Percentiles rank a stretch among this genome's conserved stretches.
These are phyloP conservation scores for Phrynocephalus versicolor DNA, from an alignment of 2,113 vertebrate species.

Conservation along the genomic window DNA sequence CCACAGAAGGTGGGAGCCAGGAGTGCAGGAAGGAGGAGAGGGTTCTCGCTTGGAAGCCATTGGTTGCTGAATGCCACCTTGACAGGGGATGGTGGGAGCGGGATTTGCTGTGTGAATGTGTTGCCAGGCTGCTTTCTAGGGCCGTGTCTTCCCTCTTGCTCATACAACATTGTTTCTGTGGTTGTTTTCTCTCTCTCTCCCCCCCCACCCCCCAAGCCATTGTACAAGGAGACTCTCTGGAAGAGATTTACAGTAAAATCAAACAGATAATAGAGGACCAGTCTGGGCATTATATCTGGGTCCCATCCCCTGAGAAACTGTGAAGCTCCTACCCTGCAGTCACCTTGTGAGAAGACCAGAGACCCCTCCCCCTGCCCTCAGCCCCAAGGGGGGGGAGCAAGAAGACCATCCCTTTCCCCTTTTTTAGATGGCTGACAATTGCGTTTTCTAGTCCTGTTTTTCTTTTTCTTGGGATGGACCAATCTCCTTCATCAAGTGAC, in stretches of 20 bases:
- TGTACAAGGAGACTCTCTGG: slow-evolving; percentile 98
- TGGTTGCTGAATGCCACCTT: neutral
- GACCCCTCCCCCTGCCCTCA: slow-evolving; percentile 75
- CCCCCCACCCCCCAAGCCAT: slow-evolving; percentile 83
- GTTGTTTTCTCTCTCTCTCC: neutral
- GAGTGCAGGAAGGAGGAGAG: neutral
- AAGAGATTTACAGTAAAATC: slow-evolving; percentile 99
- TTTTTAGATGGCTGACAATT: slow-evolving; percentile 96
- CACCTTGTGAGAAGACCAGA: slow-evolving; percentile 80
- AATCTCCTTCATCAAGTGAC: slow-evolving; percentile 92
- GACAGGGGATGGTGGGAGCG: neutral
- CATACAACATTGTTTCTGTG: too few species aligned
- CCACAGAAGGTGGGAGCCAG: neutral
- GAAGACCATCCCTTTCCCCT: slow-evolving; percentile 81
- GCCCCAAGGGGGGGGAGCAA: slow-evolving; percentile 66
- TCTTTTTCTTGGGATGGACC: slow-evolving; percentile 89
- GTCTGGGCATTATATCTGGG: slow-evolving; percentile 99
- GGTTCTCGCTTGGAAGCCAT: neutral
- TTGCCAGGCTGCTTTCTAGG: too few species aligned
- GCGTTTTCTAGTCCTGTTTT: slow-evolving; percentile 98
- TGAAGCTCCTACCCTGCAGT: slow-evolving; percentile 81
- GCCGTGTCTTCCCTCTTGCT: neutral
- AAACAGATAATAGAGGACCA: slow-evolving; percentile 99
- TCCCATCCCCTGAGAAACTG: slow-evolving; percentile 97
- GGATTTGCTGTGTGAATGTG: too few species aligned